Evolutionary conservation across 1,140 invertebrate genomes (phyloP), one percentile per base, ranked within the genome.

Genomic region (Drosophila eugracilis): DNA sequence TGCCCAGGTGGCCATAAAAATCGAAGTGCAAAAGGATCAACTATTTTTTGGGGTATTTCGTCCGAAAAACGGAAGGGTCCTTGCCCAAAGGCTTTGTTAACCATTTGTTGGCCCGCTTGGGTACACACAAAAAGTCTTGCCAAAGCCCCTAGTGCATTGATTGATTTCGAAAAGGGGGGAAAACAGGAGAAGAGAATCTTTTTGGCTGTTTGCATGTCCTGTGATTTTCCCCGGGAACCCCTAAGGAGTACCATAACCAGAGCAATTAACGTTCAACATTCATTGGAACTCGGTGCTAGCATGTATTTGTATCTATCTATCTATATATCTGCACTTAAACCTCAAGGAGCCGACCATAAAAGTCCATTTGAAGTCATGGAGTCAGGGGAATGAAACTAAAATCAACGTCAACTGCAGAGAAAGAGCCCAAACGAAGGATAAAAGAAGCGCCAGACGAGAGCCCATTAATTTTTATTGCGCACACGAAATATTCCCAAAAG

Each of bases 381-480:
- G 58, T 24, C 45, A 44, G 45, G 50, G 67, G 69, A 78, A 74
- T 81, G 39, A 74, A 81, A 81, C 74, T 78, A 83, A 81, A 81
- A 81, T 81, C 78, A 81, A 81, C 78, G 78, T 83, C 78, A 81
- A 83, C 48, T 21, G 37, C 78, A 74, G 78, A 59, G 30, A 26
- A 28, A 12, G 37, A 67, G 45, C 57, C 57, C 6, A 42, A 63
- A 54, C 17, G 42, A 63, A 32, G 19, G 30, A 14, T 45, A 24
- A 28, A 15, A 63, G 59, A 41, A 34, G 63, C 32, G 19, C 47
- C 65, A 67, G 73, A 77, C 67, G 74, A 77, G 78, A 77, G 78
- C 70, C 78, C 78, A 81, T 81, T 83, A 83, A 83, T 78, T 83
- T 83, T 84, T 83, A 84, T 83, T 83, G 79, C 74, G 52, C 69